phyloP scores from a whole-genome alignment of 2,888 invertebrate genomes.

The Margaritifera margaritifera region DNA sequence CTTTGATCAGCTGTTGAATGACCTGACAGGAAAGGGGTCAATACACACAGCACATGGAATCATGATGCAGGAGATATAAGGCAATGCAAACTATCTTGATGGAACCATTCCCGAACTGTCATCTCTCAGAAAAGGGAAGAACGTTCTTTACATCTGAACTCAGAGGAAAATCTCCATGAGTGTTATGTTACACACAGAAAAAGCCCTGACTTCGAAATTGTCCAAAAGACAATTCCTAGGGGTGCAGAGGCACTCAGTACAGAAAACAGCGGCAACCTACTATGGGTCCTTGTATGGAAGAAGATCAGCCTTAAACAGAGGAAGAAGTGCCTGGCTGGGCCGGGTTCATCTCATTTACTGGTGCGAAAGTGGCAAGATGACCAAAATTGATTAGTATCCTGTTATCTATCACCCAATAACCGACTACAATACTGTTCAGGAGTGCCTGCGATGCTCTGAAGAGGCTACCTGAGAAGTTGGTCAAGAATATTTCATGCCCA shows the following conservation, averaged over 20 bases:
- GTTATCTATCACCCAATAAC: constrained; percentile 36
- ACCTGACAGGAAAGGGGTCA: constrained; percentile 24
- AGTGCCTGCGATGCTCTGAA: constrained; percentile 25
- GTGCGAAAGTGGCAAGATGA: constrained; percentile 16
- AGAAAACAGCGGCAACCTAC: too few relatives aligned
- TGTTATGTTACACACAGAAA: constrained; percentile 4
- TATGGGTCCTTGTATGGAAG: too few relatives aligned
- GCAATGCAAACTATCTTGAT: not conserved
- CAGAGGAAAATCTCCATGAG: not conserved
- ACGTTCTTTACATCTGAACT: not conserved
- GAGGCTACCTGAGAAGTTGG: constrained; percentile 9
- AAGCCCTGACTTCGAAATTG: constrained; percentile 5
- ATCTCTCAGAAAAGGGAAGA: not conserved
- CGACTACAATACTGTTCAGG: constrained; percentile 29
- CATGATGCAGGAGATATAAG: constrained; percentile 34
- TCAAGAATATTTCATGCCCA: too few relatives aligned
- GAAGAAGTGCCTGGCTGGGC: constrained; percentile 24
- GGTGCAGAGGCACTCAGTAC: not conserved
- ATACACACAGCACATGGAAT: constrained; percentile 41
- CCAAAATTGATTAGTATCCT: constrained; percentile 40
- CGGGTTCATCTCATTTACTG: constrained; percentile 32
- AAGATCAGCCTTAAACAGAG: not conserved
- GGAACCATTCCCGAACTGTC: not conserved
- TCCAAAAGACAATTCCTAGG: not conserved
- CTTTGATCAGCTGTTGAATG: constrained; percentile 34